Evolutionary conservation across 2,888 invertebrate genomes (phyloP), one percentile per base, ranked within the genome.

Genomic region (Cenopis cana): DNA sequence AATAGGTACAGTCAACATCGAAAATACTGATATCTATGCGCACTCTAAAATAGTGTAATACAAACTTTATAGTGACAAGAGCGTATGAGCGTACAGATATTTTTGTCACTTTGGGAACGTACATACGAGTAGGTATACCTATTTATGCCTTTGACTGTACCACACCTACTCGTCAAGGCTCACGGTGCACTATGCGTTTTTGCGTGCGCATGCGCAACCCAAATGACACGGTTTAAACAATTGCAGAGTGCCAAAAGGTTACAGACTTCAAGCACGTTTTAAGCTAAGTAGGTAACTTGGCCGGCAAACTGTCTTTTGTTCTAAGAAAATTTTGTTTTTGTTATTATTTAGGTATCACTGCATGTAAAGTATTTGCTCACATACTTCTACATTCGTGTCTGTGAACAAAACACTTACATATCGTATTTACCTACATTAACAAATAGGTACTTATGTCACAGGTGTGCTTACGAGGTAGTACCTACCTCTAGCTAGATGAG

Each of bases 141-240:
- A n/a, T n/a, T n/a, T n/a, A n/a, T n/a, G n/a, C n/a, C n/a, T n/a
- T n/a, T n/a, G n/a, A n/a, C n/a, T n/a, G n/a, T n/a, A n/a, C n/a
- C n/a, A n/a, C n/a, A 20, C 20, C 9, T 29, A 24, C 10, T 56
- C 29, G 64, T 50, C 57, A 57, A 24, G 36, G 50, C 57, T 54
- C 66, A 17, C 70, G 52, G 59, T 54, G 66, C 59, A 17, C 54
- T 61, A 67, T 71, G 56, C 66, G 29, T 56, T 56, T 66, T 54
- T 33, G 59, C 66, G 54, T 55, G 71, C 54, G 38, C 38, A 67
- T 55, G 71, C 54, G 38, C 38, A 67, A 50, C 49, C 49, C 71
- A 56, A 71, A 60, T 71, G 67, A 61, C 71, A 67, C 50, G 71
- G 71, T 61, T 71, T 67, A 54, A 71, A 29, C 64, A 64, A 67